A percentile compares a stretch with the other conserved stretches of the same genome.
Evolutionary conservation across 2,797 vertebrate species (phyloP).

Genomic region (Zenarchopterus dispar): DNA sequence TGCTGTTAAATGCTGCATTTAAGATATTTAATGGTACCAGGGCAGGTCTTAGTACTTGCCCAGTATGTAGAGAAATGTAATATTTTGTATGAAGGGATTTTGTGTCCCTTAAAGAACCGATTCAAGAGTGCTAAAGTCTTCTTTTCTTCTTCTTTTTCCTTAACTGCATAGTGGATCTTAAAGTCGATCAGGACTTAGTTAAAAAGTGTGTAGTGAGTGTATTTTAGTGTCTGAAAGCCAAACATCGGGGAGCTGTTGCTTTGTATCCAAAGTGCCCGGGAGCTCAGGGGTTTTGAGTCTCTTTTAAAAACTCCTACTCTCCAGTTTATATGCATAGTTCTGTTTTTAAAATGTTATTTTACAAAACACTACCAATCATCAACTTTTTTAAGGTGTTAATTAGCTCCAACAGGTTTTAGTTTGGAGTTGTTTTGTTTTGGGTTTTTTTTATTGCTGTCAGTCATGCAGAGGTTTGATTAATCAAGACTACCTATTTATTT

Average conservation of each 20-base stretch:
- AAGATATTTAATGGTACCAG: slow-evolving; percentile 39
- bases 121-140: slow-evolving; percentile 73
- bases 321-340: slow-evolving; percentile 9
- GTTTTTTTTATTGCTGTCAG: neutral
- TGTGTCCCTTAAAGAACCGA: slow-evolving; percentile 62
- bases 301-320: slow-evolving; percentile 40
- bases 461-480: slow-evolving; percentile 10
- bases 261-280: slow-evolving; percentile 73
- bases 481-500: slow-evolving; percentile 25
- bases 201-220: slow-evolving; percentile 1
- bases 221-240: slow-evolving; percentile 7
- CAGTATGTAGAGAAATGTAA: slow-evolving; percentile 41
- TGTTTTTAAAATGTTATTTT: slow-evolving; percentile 2
- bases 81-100: slow-evolving; percentile 49
- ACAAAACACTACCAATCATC: slow-evolving; percentile 30
- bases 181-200: slow-evolving; percentile 6
- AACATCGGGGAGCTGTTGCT: slow-evolving; percentile 21
- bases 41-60: slow-evolving; percentile 29
- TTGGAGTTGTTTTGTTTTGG: slow-evolving; percentile 31
- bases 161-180: neutral
- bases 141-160: slow-evolving; percentile 1
- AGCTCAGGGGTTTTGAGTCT: slow-evolving; percentile 70
- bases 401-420: neutral
- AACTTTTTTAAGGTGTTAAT: slow-evolving; percentile 34
- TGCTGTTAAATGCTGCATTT: slow-evolving; percentile 61